Percentiles rank a stretch among this genome's conserved stretches.
Evolutionary conservation across 64 coral and sea anemone genomes (phyloP).

Genomic region (Trachythela sp.): DNA sequence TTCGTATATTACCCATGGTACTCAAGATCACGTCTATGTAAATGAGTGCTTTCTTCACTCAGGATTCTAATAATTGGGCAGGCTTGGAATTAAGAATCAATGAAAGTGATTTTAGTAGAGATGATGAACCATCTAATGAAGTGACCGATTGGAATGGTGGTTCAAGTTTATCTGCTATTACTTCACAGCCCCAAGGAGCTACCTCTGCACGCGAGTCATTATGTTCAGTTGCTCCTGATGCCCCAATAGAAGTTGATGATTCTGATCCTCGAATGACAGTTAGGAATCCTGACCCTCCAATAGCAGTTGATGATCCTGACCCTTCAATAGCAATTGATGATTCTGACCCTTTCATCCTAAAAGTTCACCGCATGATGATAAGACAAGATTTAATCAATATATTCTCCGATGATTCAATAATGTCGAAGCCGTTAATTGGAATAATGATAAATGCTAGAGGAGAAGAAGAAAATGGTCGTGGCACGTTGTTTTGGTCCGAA

Average conservation of each 20-base stretch:
- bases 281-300: background rate
- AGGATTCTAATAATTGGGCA: too few species aligned
- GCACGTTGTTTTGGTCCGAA: slow-evolving; percentile 24
- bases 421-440: background rate
- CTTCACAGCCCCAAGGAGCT: too few species aligned
- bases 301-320: background rate
- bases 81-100: too few species aligned
- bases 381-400: slow-evolving; percentile 4
- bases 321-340: background rate
- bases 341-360: background rate
- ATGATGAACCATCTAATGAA: too few species aligned
- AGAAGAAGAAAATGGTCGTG: background rate
- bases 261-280: too few species aligned
- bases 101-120: too few species aligned
- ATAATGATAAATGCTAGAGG: background rate
- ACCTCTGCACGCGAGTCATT: too few species aligned
- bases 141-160: too few species aligned
- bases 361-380: background rate
- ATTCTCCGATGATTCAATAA: background rate
- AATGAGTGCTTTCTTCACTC: too few species aligned
- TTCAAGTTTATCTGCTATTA: too few species aligned
- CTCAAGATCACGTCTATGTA: background rate
- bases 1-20: background rate
- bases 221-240: too few species aligned
- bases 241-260: too few species aligned